Conservation (phyloP, 2,797 vertebrate genomes). For the Macrochelys suwanniensis region DNA sequence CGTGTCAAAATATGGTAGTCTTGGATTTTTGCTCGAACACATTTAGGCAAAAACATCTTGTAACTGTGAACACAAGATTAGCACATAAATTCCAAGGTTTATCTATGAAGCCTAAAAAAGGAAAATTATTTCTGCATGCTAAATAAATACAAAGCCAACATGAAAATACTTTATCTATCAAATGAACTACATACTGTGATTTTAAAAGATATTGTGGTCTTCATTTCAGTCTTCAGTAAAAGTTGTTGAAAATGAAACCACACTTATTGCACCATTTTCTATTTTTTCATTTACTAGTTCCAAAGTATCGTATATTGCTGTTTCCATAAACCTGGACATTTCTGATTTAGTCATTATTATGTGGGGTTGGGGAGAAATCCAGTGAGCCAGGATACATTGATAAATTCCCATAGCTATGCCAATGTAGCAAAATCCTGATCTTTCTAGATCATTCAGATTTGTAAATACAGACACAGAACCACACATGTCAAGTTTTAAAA, state of each 20-base stretch:
- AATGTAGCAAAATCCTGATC: background rate
- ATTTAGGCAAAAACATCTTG: constrained; percentile 93
- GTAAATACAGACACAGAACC: background rate
- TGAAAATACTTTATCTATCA: background rate
- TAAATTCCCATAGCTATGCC: background rate
- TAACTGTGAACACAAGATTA: constrained; percentile 86
- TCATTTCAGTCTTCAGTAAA: background rate
- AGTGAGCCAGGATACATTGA: background rate
- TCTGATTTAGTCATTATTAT: background rate
- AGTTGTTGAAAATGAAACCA: background rate
- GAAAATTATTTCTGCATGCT: background rate
- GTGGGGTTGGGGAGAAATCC: background rate
- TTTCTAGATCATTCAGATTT: background rate
- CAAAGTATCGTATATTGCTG: background rate
- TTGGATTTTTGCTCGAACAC: constrained; percentile 90
- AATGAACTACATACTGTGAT: background rate
- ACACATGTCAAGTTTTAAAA: background rate
- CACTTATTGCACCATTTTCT: background rate
- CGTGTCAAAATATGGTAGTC: constrained; percentile 95
- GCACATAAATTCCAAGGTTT: constrained; percentile 11
- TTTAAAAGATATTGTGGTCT: background rate
- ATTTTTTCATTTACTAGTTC: background rate
- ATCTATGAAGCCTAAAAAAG: constrained; percentile 13
- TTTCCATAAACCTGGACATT: background rate
- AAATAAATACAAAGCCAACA: background rate